Conservation (phyloP, 1,140 invertebrate species). For the Cotesia chilonis region DNA sequence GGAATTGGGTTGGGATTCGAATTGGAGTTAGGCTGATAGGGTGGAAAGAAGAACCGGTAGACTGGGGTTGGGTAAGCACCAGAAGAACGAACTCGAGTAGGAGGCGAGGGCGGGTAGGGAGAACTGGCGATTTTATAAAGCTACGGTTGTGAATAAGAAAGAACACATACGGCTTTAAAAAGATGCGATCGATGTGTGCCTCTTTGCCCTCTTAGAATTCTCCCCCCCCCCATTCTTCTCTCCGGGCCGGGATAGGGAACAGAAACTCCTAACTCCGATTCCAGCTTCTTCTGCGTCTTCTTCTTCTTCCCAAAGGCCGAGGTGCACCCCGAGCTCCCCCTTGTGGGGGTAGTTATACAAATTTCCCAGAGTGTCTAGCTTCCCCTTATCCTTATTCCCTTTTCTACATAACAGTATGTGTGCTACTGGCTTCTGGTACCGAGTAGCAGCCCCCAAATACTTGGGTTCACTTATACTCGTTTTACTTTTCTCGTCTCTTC, state of each 20-base stretch:
- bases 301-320: constrained; percentile 18
- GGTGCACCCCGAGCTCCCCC: constrained; percentile 36
- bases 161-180: constrained; percentile 30
- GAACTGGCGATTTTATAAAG: constrained; percentile 8
- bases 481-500: constrained; percentile 28
- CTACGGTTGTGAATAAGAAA: constrained; percentile 20
- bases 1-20: no score
- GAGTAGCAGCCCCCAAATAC: constrained; percentile 37
- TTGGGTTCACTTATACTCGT: constrained; percentile 45
- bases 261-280: background rate
- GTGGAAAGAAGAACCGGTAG: no score
- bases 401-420: constrained; percentile 45
- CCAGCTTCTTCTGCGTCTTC: constrained; percentile 18
- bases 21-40: no score
- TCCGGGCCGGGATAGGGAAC: background rate
- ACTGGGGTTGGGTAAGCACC: no score
- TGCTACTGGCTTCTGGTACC: constrained; percentile 39
- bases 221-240: constrained; percentile 36
- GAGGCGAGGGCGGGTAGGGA: background rate
- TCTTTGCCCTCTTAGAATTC: constrained; percentile 40
- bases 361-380: constrained; percentile 64
- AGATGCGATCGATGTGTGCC: constrained; percentile 59
- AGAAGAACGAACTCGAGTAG: background rate
- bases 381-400: constrained; percentile 43
- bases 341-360: constrained; percentile 65